Evolutionary conservation across 2,797 vertebrate species (phyloP).

Genomic region (Columba guinea): DNA sequence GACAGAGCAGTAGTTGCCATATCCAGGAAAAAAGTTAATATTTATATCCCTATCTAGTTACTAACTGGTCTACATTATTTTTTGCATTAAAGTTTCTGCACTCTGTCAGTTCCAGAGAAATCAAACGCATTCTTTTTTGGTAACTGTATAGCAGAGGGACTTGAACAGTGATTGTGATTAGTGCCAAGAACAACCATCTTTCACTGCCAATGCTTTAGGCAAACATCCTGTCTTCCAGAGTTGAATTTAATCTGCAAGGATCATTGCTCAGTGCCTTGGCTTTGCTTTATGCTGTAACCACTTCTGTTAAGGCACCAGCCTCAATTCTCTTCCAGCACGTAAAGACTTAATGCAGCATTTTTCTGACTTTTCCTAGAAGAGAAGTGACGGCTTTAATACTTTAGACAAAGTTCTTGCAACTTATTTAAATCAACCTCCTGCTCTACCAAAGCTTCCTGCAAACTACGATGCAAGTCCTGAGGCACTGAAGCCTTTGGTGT

Average conservation of each 20-base stretch:
- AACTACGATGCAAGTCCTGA: not conserved
- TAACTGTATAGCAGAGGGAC: slow-evolving; percentile 35
- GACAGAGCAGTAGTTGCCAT: not conserved
- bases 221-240: slow-evolving; percentile 61
- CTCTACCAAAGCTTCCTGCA: not conserved
- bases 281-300: not conserved
- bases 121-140: slow-evolving; percentile 19
- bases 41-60: not conserved
- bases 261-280: not conserved
- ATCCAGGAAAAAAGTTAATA: not conserved
- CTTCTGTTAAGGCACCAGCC: not conserved
- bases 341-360: not conserved
- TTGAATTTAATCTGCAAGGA: slow-evolving; percentile 2
- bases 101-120: slow-evolving; percentile 8
- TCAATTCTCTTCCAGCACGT: not conserved
- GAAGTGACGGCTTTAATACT: not conserved
- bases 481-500: not conserved
- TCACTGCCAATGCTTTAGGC: slow-evolving; percentile 28
- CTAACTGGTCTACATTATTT: not conserved
- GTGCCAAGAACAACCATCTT: slow-evolving; percentile 54
- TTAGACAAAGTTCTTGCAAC: not conserved
- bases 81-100: not conserved
- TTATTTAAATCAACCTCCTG: not conserved
- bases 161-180: not conserved
- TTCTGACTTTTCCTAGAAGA: not conserved